phyloP scores from a whole-genome alignment of 2,888 invertebrate genomes.

The Argyresthia albistria region DNA sequence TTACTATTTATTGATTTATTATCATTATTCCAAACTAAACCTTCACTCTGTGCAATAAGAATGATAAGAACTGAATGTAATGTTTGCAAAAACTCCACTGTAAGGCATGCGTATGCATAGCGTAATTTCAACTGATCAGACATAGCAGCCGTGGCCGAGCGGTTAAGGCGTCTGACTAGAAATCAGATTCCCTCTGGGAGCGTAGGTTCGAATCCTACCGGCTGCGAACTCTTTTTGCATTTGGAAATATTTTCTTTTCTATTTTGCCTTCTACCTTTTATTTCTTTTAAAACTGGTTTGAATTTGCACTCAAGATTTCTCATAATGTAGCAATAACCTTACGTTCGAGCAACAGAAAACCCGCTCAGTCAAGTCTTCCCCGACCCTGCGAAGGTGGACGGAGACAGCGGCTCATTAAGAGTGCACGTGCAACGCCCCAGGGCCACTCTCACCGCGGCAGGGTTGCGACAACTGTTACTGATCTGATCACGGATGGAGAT shows the following conservation, averaged over 20 bases:
- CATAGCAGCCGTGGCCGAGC: slow-evolving; percentile 85
- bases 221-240: slow-evolving; percentile 72
- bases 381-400: slow-evolving; percentile 32
- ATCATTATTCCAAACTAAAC: too few relatives aligned
- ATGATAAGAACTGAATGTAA: too few relatives aligned
- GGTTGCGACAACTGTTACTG: slow-evolving; percentile 8
- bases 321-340: not conserved
- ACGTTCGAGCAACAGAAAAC: too few relatives aligned
- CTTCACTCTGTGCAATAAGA: too few relatives aligned
- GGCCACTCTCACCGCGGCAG: slow-evolving; percentile 3
- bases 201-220: slow-evolving; percentile 93
- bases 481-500: slow-evolving; percentile 1
- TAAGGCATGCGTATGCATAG: not conserved
- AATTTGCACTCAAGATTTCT: not conserved
- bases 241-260: not conserved
- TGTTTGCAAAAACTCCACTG: too few relatives aligned
- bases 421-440: slow-evolving; percentile 43
- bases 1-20: too few relatives aligned
- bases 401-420: slow-evolving; percentile 42
- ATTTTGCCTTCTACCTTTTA: too few relatives aligned
- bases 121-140: not conserved
- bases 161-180: slow-evolving; percentile 93
- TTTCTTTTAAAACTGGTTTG: not conserved
- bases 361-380: too few relatives aligned
- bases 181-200: slow-evolving; percentile 93